phyloP scores from a whole-genome alignment of 2,113 vertebrate species.

The Salvelinus sp. region DNA sequence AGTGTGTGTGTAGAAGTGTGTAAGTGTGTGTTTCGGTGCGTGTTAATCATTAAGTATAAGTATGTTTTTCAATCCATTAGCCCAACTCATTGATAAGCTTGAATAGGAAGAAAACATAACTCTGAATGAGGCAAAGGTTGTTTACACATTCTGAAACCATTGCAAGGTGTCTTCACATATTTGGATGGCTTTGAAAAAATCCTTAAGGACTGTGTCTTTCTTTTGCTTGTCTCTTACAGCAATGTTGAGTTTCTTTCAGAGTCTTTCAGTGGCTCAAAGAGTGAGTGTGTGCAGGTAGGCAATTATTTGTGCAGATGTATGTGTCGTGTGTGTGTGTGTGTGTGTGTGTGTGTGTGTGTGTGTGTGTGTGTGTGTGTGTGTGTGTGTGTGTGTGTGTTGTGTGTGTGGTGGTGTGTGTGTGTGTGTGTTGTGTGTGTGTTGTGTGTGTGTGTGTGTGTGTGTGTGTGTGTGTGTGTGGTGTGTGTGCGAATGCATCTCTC shows the following conservation, averaged over 20 bases:
- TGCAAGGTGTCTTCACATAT: neutral
- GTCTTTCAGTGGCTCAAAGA: constrained; percentile 12
- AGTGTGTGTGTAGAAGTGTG: neutral
- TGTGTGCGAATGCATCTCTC: constrained; percentile 71
- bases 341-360: constrained; percentile 58
- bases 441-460: constrained; percentile 40
- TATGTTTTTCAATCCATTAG: constrained; percentile 52
- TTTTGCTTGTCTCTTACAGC: constrained; percentile 1
- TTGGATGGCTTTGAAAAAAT: neutral
- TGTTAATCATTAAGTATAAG: constrained; percentile 71
- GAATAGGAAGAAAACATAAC: constrained; percentile 47
- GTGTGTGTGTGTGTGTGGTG: constrained; percentile 40
- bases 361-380: constrained; percentile 27
- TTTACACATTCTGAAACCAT: constrained; percentile 6
- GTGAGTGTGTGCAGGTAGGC: constrained; percentile 16
- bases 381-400: constrained; percentile 2
- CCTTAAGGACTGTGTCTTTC: neutral
- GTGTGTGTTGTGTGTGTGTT: constrained; percentile 29
- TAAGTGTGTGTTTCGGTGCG: constrained; percentile 52
- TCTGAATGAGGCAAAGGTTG: constrained; percentile 44
- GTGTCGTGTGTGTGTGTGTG: constrained; percentile 26
- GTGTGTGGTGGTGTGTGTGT: constrained; percentile 25
- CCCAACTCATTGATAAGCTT: constrained; percentile 21
- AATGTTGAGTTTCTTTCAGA: neutral
- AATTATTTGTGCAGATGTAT: constrained; percentile 19